A percentile compares a stretch with the other conserved stretches of the same genome.
These are phyloP conservation scores for Nothobranchius kuhntae DNA, from an alignment of 2,113 vertebrate species.

Conservation along the genomic window DNA sequence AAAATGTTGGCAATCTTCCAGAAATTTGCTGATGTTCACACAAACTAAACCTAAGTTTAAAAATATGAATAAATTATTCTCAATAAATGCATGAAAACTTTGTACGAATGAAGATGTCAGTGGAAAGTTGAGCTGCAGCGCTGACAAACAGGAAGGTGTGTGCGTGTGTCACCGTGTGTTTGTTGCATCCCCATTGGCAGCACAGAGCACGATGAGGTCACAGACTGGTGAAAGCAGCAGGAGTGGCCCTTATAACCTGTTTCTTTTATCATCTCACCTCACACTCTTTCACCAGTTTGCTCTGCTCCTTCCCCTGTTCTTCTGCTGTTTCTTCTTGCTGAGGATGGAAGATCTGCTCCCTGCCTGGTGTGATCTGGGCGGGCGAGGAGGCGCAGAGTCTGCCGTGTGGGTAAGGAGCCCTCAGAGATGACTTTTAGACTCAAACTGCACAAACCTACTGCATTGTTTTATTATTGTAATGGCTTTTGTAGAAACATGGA, in stretches of 20 bases:
- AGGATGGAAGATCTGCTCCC: slow-evolving; percentile 35
- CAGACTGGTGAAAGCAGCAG: slow-evolving; percentile 48
- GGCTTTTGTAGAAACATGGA: slow-evolving; percentile 9
- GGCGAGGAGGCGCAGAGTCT: slow-evolving; percentile 10
- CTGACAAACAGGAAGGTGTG: slow-evolving; percentile 89
- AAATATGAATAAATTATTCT: too few species aligned
- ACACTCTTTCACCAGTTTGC: slow-evolving; percentile 37
- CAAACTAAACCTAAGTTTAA: background rate
- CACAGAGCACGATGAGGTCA: slow-evolving; percentile 60
- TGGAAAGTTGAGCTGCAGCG: slow-evolving; percentile 86
- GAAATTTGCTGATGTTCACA: background rate
- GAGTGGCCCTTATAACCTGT: slow-evolving; percentile 52
- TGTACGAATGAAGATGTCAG: slow-evolving; percentile 76
- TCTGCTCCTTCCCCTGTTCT: slow-evolving; percentile 30
- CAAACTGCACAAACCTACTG: slow-evolving; percentile 17
- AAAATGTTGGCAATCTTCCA: too few species aligned
- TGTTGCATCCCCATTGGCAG: slow-evolving; percentile 61
- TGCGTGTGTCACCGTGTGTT: slow-evolving; percentile 36
- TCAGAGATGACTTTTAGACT: slow-evolving; percentile 13
- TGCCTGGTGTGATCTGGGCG: slow-evolving; percentile 17
- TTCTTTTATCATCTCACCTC: slow-evolving; percentile 48
- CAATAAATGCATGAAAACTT: slow-evolving; percentile 13
- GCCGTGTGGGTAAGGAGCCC: slow-evolving; percentile 52
- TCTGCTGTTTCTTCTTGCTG: slow-evolving; percentile 8
- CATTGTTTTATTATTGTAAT: slow-evolving; percentile 11